phyloP scores from a whole-genome alignment of 2,113 vertebrate species.

The Setophaga petechia region DNA sequence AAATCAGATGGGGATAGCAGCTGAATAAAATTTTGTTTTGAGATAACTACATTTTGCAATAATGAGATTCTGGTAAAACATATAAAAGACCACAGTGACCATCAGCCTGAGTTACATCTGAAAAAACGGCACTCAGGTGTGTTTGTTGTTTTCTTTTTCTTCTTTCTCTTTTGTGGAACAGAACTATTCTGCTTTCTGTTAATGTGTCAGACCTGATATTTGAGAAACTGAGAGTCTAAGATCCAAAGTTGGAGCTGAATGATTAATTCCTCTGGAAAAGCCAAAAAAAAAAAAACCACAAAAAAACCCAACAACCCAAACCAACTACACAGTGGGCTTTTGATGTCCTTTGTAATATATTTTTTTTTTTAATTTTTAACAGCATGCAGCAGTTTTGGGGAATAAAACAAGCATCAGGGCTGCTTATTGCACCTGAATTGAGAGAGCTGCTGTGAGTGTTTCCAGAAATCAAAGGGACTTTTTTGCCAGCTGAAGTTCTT shows the following conservation, averaged over 20 bases:
- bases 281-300: background rate
- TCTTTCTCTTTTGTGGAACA: background rate
- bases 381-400: fast-evolving
- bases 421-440: background rate
- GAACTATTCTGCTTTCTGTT: background rate
- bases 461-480: background rate
- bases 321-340: fast-evolving
- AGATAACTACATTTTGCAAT: background rate
- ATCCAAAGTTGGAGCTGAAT: background rate
- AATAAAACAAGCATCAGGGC: background rate
- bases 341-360: background rate
- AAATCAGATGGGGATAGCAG: background rate
- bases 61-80: background rate
- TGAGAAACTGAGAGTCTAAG: background rate
- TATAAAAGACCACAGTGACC: background rate
- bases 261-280: background rate
- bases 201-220: background rate
- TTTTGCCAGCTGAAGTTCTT: background rate
- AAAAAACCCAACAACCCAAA: background rate
- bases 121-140: background rate
- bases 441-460: background rate
- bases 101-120: background rate
- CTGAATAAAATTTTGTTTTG: background rate
- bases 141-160: background rate
- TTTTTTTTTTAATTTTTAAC: background rate